Evolutionary conservation across 2,888 invertebrate genomes (phyloP).

Genomic region (Trachelus stipa): DNA sequence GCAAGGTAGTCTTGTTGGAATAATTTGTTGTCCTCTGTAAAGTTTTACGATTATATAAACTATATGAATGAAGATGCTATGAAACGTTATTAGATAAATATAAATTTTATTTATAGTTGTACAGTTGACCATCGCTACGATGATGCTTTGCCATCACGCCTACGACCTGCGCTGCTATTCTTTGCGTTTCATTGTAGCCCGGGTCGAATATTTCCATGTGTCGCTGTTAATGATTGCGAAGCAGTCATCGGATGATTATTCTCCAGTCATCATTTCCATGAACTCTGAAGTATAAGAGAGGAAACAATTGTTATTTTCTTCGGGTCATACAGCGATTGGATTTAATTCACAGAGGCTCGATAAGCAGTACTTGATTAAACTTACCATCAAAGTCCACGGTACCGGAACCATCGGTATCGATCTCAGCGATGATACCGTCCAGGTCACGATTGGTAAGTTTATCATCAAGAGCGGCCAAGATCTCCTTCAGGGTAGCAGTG

Average conservation of each 20-base stretch:
- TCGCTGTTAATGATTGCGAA: background rate
- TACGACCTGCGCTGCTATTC: background rate
- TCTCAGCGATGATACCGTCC: slow-evolving; percentile 97
- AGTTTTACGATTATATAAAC: background rate
- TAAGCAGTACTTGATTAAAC: slow-evolving; percentile 22
- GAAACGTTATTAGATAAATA: slow-evolving; percentile 3
- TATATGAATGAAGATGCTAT: background rate
- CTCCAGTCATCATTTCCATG: slow-evolving; percentile 96
- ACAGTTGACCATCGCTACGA: background rate
- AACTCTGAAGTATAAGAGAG: slow-evolving; percentile 75
- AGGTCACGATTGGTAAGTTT: slow-evolving; percentile 92
- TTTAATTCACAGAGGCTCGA: background rate
- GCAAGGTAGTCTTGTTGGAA: background rate
- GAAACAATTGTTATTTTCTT: background rate
- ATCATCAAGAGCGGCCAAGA: slow-evolving; percentile 92
- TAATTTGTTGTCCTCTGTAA: background rate
- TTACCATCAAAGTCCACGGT: slow-evolving; percentile 99
- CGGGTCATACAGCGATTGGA: background rate
- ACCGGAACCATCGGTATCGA: slow-evolving; percentile 97
- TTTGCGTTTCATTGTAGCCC: background rate
- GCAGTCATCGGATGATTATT: slow-evolving; percentile 68
- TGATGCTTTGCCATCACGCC: background rate
- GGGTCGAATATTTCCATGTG: background rate
- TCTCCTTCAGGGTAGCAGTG: slow-evolving; percentile 91
- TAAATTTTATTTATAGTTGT: slow-evolving; percentile 5